Evolutionary conservation across 2,797 vertebrate genomes (phyloP), one percentile per base, ranked within the genome.

Genomic region (Hippoglossus hippoglossus): DNA sequence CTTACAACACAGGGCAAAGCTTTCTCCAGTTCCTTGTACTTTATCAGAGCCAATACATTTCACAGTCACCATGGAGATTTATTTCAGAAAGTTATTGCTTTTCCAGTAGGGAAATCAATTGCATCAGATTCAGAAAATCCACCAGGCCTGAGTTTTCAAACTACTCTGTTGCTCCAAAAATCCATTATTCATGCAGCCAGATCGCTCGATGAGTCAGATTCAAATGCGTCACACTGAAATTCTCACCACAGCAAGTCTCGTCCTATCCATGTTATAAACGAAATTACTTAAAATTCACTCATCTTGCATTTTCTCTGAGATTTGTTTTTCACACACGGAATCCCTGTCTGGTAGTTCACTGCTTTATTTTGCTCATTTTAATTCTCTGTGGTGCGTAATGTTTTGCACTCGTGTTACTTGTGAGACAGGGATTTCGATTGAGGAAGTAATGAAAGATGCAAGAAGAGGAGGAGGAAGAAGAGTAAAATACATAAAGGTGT

Each of bases 61-160:
- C 49, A 63, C 57, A 58, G 60, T 84, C 52, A 21, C 59, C 80
- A 73, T 73, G 73, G 65, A 66, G 80, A 79, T 67, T 82, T 54
- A 60, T 53, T 57, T 77, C 3, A 71, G 22, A 68, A 65, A 63
- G 55, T 65, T 57, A 39, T 36, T 63, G 61, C 16, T 4, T 50
- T 50, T 71, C 25, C 54, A 61, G 70, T 49, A 18, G 3, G 49
- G 73, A 81, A 79, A 75, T 60, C 26, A 77, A 59, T 50, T 70
- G 21, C 28, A 61, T 51, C 61, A 70, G 54, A 67, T 68, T 72
- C 55, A 55, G 47, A 71, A 3, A 44, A 49, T 67, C 54, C 61
- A 68, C 15, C 44, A 54, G 52, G 21, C 73, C 16, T 2, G 13
- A 71, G 58, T 53, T 70, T 67, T 73, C 54, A 66, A 73, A 59